Evolutionary conservation across 2,797 vertebrate species (phyloP).

Genomic region (Rhadinocentrus ornatus): DNA sequence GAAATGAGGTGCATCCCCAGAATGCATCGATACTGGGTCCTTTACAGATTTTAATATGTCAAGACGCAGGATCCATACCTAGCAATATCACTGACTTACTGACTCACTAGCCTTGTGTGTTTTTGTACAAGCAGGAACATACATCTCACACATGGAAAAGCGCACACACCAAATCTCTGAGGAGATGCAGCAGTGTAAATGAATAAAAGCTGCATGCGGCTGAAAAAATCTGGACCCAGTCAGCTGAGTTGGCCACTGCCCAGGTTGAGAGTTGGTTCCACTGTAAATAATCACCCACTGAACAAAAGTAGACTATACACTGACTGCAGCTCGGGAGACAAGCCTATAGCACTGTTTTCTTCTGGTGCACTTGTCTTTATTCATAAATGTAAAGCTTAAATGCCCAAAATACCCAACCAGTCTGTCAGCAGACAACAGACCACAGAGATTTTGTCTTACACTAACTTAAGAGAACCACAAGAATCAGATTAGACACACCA

Average conservation of each 20-base stretch:
- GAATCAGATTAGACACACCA: slow-evolving; percentile 11
- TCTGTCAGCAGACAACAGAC: slow-evolving; percentile 10
- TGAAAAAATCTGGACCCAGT: slow-evolving; percentile 55
- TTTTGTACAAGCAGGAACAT: slow-evolving; percentile 39
- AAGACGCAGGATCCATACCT: too few species aligned
- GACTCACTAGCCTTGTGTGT: slow-evolving; percentile 47
- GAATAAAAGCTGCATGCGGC: slow-evolving; percentile 60
- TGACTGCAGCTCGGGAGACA: slow-evolving; percentile 13
- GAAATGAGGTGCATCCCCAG: too few species aligned
- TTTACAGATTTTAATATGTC: too few species aligned
- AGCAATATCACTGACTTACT: slow-evolving; percentile 4
- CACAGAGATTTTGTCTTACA: slow-evolving; percentile 33
- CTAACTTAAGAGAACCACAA: slow-evolving; percentile 54
- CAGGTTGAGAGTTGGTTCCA: slow-evolving; percentile 52
- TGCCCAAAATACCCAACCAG: slow-evolving; percentile 33
- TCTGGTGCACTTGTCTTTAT: slow-evolving; percentile 18
- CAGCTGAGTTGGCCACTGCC: slow-evolving; percentile 55
- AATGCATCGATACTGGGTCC: too few species aligned
- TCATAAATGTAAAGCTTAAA: slow-evolving; percentile 49
- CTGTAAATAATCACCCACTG: slow-evolving; percentile 49
- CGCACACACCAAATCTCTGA: slow-evolving; percentile 42
- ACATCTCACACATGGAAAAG: slow-evolving; percentile 16
- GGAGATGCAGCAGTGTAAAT: slow-evolving; percentile 62
- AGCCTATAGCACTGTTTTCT: background rate
- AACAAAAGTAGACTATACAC: slow-evolving; percentile 30